A percentile compares a stretch with the other conserved stretches of the same genome.
These are phyloP conservation scores for Tigriopus japonicus DNA, from an alignment of 1,140 invertebrate genomes.

Conservation along the genomic window DNA sequence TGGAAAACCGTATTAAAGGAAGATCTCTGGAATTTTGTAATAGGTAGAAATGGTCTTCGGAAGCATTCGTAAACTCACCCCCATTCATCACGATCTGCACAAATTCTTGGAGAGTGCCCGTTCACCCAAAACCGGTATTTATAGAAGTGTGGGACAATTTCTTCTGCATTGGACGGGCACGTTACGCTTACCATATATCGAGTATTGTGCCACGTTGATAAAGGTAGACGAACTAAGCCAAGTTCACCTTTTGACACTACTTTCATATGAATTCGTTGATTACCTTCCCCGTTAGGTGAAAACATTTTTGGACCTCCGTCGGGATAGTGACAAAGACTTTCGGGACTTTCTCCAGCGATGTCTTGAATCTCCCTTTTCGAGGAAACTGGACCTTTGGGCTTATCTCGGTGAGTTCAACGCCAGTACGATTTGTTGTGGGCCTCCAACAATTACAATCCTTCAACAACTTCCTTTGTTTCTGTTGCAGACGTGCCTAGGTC, in stretches of 20 bases:
- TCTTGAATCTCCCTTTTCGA: constrained; percentile 7
- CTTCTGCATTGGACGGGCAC: background rate
- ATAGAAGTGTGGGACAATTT: background rate
- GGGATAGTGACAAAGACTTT: constrained; percentile 4
- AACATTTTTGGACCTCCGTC: background rate
- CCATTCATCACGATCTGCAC: background rate
- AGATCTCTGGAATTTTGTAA: too few species aligned
- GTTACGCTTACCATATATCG: background rate
- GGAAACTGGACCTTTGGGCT: constrained; percentile 11
- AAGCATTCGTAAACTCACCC: background rate
- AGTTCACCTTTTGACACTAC: too few species aligned
- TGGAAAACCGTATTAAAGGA: too few species aligned
- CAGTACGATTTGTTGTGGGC: too few species aligned
- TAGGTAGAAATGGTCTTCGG: background rate
- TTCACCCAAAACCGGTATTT: background rate
- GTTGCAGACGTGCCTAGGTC: constrained; percentile 9
- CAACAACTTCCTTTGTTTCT: background rate
- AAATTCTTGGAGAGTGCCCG: background rate
- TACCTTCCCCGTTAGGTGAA: too few species aligned
- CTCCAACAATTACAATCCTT: too few species aligned
- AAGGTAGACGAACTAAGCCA: background rate
- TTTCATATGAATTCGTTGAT: too few species aligned
- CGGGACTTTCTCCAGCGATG: constrained; percentile 4
- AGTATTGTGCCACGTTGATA: background rate
- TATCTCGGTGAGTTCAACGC: constrained; percentile 7